Conservation (phyloP, 2,797 vertebrate species). For the Pogoniulus pusillus region DNA sequence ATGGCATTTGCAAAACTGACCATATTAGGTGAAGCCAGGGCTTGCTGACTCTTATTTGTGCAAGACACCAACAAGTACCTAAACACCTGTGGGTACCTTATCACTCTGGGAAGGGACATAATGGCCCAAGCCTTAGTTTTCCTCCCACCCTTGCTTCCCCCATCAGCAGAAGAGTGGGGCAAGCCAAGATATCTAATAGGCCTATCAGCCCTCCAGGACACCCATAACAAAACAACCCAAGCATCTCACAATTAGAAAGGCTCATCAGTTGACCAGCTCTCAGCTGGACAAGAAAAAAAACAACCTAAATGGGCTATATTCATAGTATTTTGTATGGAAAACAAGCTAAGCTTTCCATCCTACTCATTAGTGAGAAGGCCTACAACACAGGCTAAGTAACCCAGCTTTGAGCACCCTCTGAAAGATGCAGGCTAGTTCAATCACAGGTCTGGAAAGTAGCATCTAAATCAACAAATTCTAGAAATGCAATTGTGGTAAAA, state of each 20-base stretch:
- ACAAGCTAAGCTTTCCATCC: background rate
- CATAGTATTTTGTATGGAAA: background rate
- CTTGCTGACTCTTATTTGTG: too few species aligned
- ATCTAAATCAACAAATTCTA: background rate
- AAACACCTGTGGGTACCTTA: too few species aligned
- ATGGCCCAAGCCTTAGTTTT: too few species aligned
- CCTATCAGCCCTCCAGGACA: too few species aligned
- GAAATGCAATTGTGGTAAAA: background rate
- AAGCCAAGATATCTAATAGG: too few species aligned
- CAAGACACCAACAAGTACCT: too few species aligned
- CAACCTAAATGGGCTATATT: background rate
- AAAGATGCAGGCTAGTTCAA: background rate
- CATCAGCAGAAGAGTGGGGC: too few species aligned
- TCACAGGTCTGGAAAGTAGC: background rate
- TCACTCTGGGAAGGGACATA: too few species aligned
- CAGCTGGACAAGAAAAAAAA: background rate
- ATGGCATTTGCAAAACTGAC: too few species aligned
- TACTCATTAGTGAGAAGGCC: background rate
- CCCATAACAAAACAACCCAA: background rate
- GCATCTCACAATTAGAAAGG: background rate
- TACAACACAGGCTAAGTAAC: accelerated
- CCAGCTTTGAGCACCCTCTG: background rate
- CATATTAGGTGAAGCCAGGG: too few species aligned
- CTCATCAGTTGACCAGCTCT: background rate
- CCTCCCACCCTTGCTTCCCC: too few species aligned